Base-by-base conservation (phyloP, 2,797 vertebrate genomes). In the Anolis apletophallus region DNA sequence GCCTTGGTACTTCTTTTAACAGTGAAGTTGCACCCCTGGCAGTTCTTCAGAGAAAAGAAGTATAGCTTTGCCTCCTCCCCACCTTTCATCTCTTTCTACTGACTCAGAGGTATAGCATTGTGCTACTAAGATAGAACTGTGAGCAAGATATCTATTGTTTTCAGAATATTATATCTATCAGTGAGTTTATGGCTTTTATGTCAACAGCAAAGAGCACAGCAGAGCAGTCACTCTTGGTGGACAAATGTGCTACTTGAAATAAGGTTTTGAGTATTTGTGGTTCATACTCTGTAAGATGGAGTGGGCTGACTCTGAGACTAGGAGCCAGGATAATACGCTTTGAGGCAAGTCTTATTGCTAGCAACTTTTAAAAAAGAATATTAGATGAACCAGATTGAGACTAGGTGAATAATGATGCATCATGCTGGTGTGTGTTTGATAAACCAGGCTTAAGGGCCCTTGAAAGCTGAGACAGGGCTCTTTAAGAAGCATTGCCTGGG, bases 321-420 rank as follows among this genome's bases (percentile, higher is more conserved):
- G 36, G 10, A 50, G 26, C 46, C 40, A 74, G 2, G 36, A 61
- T 59, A 83, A 36, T 75, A 29, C 21, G 19, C 75, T 75, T 19
- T 61, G 46, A 83, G 61, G 82, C 26, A 74, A 57, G 40, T 59
- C 34, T 83, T 83, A 74, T 74, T 21, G 10, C 55, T 19, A 83
- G 55, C 46, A n/a, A 83, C 57, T 72, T 59, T 71, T 29, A 29
- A 72, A 74, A 77, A 32, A 32, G 29, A 52, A 55, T 57, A 61
- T n/a, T 75, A 74, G 34, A 74, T 61, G 11, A 23, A 61, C 6
- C 26, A 75, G 17, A 50, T 61, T 57, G 59, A 61, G 57, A 52
- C 72, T 74, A 64, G 71, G 34, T 77, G 55, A 36, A 75, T 50
- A 83, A 64, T 50, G 40, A 75, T 26, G 2, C 55, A 75, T 59